A percentile compares a stretch with the other conserved stretches of the same genome.
These are phyloP conservation scores for Opisthograptis luteolata DNA, from an alignment of 2,888 invertebrate genomes.

Conservation along the genomic window DNA sequence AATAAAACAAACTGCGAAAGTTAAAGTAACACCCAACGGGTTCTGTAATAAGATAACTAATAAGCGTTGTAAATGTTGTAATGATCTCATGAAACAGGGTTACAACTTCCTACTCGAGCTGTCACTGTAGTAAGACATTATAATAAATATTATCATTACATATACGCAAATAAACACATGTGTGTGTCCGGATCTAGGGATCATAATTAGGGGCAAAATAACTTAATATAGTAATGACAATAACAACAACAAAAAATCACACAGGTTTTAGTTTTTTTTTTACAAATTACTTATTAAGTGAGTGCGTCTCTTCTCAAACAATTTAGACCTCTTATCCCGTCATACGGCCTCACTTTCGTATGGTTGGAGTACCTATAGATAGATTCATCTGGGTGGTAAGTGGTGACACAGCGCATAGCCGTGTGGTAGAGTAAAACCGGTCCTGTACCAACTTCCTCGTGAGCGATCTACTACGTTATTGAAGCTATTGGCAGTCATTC, in stretches of 20 bases:
- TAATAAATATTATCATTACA: too few species aligned
- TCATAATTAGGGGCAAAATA: background rate
- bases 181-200: constrained; percentile 39
- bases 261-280: too few species aligned
- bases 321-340: too few species aligned
- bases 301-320: too few species aligned
- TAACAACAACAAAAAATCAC: too few species aligned
- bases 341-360: too few species aligned
- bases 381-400: too few species aligned
- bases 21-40: constrained; percentile 41
- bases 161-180: too few species aligned
- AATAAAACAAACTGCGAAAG: constrained; percentile 23
- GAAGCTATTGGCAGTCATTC: constrained; percentile 57
- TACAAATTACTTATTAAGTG: too few species aligned
- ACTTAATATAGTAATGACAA: too few species aligned
- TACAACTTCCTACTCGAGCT: constrained; percentile 63
- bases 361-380: too few species aligned
- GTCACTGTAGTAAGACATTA: constrained; percentile 65
- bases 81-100: constrained; percentile 54
- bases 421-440: constrained; percentile 61
- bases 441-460: constrained; percentile 71
- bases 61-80: constrained; percentile 51
- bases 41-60: constrained; percentile 48
- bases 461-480: constrained; percentile 67
- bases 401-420: constrained; percentile 62